Evolutionary conservation across 2,113 vertebrate species (phyloP), one percentile per base, ranked within the genome.

Genomic region (Coryphaenoides rupestris): DNA sequence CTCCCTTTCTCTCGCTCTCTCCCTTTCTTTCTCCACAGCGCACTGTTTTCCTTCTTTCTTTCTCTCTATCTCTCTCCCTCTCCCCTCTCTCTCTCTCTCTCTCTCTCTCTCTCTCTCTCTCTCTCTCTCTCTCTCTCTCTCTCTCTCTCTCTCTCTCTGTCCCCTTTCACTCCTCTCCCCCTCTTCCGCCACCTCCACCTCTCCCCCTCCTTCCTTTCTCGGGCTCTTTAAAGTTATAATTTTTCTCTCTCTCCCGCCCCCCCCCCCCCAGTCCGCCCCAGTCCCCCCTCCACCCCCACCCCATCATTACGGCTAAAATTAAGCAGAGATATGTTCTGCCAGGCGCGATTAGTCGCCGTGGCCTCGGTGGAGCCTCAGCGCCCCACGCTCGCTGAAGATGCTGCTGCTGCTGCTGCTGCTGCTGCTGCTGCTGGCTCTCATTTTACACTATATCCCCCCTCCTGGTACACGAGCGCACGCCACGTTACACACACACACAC

Each of bases 291-390:
- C n/a, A n/a, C n/a, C n/a, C n/a, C n/a, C n/a, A n/a, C 65, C 49
- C 72, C 62, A 63, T 86, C 85, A 88, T 87, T 87, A 83, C 76
- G 74, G 80, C 84, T 85, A 79, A 89, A 84, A 89, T 88, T 83
- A 90, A 89, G 84, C 81, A 66, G 81, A 82, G 83, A 17, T 77
- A 55, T 87, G 87, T 89, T 87, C 88, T 89, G 87, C 87, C 86
- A 88, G 73, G 72, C 68, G 63, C 66, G 71, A 90, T 91, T 86
- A 89, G 84, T 74, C 56, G 66, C 75, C 54, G 77, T 74, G 78
- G 73, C 68, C 77, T 79, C 66, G 47, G 9, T 4, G 21, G 19
- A 21, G 19, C 21, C 21, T 55, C 6, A 21, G 21, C 54, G 19
- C 19, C 3, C 19, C n/a, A n/a, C n/a, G n/a, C n/a, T n/a, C n/a